Base-by-base conservation (phyloP, 2,113 vertebrate genomes). In the Caranx melampygus region DNA sequence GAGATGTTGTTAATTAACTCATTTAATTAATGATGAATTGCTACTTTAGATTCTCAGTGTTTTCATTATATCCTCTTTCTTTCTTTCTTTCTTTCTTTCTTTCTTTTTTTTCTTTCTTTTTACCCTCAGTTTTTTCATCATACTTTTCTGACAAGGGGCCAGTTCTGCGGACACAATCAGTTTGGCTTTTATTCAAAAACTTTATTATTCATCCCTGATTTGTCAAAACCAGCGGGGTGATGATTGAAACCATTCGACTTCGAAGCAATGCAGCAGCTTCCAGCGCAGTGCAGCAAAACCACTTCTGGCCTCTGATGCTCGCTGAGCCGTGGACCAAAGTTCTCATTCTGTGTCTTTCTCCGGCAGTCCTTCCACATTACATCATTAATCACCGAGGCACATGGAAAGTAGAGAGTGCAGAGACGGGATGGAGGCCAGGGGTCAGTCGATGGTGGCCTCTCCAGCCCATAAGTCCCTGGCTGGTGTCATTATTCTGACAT, bases 401-500 rank as follows among this genome's bases (percentile, higher is more conserved):
- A 61, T 78, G 52, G 67, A 88, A 86, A 90, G 71, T 58, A 81
- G 89, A 77, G 51, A 75, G 68, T 75, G 21, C 54, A 74, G 75
- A 49, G 44, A 37, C 0, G 8, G 66, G 61, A 81, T 64, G 60
- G 69, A 75, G 81, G 86, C 81, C 54, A n/a, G 65, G 70, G 88
- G 76, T 90, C 82, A 88, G 84, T 86, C 83, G 59, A 72, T 79
- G 87, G 79, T 88, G 87, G 81, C 83, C 84, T 78, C 87, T 79
- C 64, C 73, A 55, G 81, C 87, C 78, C 82, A 54, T 59, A 82
- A 78, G 89, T 85, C 76, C 47, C 57, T 44, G 69, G 64, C 51
- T 67, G 76, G 71, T 87, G 82, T 85, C 84, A 88, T 92, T 93
- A 92, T 84, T 88, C 85, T 75, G 90, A 86, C 77, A 78, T 75